Conservation (phyloP, 2,797 vertebrate genomes). For the Cirrhinus molitorella region DNA sequence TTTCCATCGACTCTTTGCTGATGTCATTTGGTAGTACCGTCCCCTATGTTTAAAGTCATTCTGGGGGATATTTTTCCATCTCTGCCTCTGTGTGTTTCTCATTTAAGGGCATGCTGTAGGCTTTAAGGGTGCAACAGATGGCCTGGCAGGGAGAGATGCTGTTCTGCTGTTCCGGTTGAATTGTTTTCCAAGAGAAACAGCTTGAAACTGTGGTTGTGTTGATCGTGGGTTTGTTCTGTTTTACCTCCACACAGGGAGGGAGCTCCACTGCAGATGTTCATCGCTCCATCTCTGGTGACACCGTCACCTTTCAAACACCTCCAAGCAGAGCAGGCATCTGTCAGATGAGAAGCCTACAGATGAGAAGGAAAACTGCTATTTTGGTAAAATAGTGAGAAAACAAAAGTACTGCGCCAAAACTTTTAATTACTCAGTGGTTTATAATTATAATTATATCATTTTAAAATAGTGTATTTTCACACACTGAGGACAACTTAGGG, state of each 20-base stretch:
- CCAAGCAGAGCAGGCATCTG: slow-evolving; percentile 38
- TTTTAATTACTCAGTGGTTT: neutral
- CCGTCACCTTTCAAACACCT: slow-evolving; percentile 35
- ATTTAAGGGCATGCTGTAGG: slow-evolving; percentile 18
- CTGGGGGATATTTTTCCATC: neutral
- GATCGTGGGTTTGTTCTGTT: slow-evolving; percentile 56
- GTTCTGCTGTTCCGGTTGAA: slow-evolving; percentile 49
- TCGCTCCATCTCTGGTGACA: slow-evolving; percentile 28
- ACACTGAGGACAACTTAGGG: no score
- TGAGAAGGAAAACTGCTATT: neutral
- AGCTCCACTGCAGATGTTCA: slow-evolving; percentile 35
- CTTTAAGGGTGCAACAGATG: slow-evolving; percentile 68
- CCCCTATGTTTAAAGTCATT: slow-evolving; percentile 16
- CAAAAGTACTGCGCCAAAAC: neutral
- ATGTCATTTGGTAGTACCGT: neutral
- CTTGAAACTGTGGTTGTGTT: slow-evolving; percentile 63
- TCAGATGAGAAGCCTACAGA: slow-evolving; percentile 8
- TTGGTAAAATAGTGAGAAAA: neutral
- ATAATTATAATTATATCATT: no score
- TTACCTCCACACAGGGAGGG: slow-evolving; percentile 27
- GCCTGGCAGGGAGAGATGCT: slow-evolving; percentile 53
- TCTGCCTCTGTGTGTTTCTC: slow-evolving; percentile 13
- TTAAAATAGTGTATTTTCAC: neutral
- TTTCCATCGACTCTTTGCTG: neutral
- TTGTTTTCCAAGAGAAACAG: slow-evolving; percentile 63